Conservation (phyloP, 2,888 invertebrate species). For the Cantharis flavilabris region DNA sequence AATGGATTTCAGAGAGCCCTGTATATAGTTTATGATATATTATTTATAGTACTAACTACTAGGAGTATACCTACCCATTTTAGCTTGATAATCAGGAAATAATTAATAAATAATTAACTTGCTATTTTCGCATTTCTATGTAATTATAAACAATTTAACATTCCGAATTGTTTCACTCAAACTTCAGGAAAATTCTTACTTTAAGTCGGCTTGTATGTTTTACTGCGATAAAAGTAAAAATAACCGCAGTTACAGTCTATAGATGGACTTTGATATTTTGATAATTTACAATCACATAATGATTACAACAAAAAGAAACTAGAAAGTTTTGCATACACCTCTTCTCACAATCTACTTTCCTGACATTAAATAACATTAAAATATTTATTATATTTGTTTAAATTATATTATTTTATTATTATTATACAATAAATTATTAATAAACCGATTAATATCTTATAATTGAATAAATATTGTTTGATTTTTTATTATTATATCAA, state of each 20-base stretch:
- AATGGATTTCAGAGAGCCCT: neutral
- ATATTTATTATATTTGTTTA: slow-evolving; percentile 27
- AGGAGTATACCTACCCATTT: neutral
- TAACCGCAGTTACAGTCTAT: neutral
- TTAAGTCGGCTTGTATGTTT: neutral
- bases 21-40: neutral
- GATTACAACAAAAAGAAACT: neutral
- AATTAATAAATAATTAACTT: neutral
- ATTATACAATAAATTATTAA: neutral
- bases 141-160: neutral
- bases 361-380: slow-evolving; percentile 25
- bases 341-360: slow-evolving; percentile 12
- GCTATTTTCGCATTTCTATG: neutral
- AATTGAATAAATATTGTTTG: neutral
- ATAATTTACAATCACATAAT: neutral
- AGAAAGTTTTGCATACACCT: neutral
- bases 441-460: neutral
- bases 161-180: neutral
- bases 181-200: neutral
- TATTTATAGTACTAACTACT: too few relatives aligned
- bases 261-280: neutral
- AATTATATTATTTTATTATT: slow-evolving; percentile 5
- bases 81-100: neutral
- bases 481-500: neutral
- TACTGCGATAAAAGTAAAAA: neutral